These are phyloP conservation scores for Belgica antarctica DNA, from an alignment of 2,888 invertebrate species.

Conservation along the genomic window DNA sequence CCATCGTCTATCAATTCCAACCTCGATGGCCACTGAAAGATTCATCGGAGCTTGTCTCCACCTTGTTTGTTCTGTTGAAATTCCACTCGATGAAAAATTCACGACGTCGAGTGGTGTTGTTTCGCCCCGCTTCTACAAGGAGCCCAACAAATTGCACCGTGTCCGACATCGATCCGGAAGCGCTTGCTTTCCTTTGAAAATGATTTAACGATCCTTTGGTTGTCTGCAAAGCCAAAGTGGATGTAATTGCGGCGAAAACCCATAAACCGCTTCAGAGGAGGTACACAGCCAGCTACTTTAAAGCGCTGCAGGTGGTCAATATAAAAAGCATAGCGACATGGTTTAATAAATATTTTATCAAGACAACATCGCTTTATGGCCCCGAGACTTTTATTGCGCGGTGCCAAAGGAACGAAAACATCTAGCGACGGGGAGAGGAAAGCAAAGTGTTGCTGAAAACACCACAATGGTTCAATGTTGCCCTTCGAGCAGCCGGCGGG, in stretches of 20 bases:
- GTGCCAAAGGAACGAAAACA: slow-evolving; percentile 1
- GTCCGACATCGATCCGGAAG: slow-evolving; percentile 40
- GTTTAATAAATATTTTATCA: slow-evolving; percentile 42
- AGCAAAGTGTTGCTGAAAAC: slow-evolving; percentile 4
- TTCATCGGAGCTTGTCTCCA: neutral
- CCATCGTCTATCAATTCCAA: slow-evolving; percentile 25
- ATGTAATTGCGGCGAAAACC: neutral
- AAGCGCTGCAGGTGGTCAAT: slow-evolving; percentile 43
- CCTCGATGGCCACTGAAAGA: neutral
- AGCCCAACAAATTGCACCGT: neutral
- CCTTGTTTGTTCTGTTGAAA: too few species aligned
- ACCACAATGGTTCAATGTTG: neutral
- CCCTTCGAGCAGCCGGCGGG: slow-evolving; percentile 7
- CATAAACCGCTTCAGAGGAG: slow-evolving; percentile 3
- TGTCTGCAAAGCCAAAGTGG: slow-evolving; percentile 25
- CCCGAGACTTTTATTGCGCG: slow-evolving; percentile 35
- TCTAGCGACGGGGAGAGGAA: neutral
- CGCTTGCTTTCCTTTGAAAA: slow-evolving; percentile 42
- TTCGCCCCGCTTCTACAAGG: slow-evolving; percentile 21
- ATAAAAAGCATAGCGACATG: slow-evolving; percentile 39
- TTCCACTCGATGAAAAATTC: neutral
- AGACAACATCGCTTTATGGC: slow-evolving; percentile 31
- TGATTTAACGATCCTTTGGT: slow-evolving; percentile 45
- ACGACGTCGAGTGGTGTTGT: slow-evolving; percentile 11
- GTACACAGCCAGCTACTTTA: slow-evolving; percentile 19